Evolutionary conservation across 2,888 invertebrate species (phyloP), one percentile per base, ranked within the genome.

Genomic region (Schizaphis graminum): DNA sequence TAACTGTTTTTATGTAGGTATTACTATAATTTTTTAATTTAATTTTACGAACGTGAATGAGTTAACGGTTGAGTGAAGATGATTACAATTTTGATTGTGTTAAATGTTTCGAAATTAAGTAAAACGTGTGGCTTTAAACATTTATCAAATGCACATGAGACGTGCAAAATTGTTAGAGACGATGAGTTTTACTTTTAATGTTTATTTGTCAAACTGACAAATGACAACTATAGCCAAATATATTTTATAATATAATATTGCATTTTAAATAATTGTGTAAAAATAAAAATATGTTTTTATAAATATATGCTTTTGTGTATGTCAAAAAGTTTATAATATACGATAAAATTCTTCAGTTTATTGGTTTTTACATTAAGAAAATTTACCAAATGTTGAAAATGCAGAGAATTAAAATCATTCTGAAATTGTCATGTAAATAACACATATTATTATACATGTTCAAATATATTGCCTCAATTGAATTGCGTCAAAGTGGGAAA

Each of bases 71-170:
- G 91, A 56, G 56, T 57, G n/a, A 44, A 49, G 56, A 91, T 8
- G 90, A 91, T 91, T 84, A 49, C 28, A 67, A 24, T 91, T 91
- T 91, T 28, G 77, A 91, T 91, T 84, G 91, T 91, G 77, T 35
- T 77, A 77, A 77, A 84, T 41, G 57, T 91, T 91, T 86, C 91
- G 91, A 91, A 91, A 91, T 85, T 24, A 44, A 85, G 85, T 28
- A 44, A 91, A 85, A 85, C 91, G 56, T 85, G 85, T n/a, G n/a
- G 44, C n/a, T 84, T 84, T 91, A n/a, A 44, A 85, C 57, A 56
- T 91, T 84, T 85, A 91, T 90, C 84, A 84, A 91, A 84, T 28
- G 84, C 26, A n/a, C 47, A 13, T 77, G 28, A 57, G 57, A 84
- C 91, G 91, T 91, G 91, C 44, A 28, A 91, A 91, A 85, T 57